These are phyloP conservation scores for Pecten maximus DNA, from an alignment of 2,888 invertebrate genomes.

Conservation along the genomic window DNA sequence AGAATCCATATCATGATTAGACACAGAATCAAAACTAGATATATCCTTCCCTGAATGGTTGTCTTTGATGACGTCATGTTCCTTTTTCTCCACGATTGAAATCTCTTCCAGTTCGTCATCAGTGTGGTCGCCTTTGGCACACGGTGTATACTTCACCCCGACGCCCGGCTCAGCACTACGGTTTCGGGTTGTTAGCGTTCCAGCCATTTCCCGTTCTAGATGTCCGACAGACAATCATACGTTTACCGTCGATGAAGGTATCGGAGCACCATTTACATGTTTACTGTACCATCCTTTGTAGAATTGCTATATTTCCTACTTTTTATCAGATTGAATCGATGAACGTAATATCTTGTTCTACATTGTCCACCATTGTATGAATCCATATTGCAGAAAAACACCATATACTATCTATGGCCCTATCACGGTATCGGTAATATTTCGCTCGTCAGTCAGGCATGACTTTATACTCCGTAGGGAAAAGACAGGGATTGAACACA, in stretches of 20 bases:
- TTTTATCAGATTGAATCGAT: conserved; percentile 14
- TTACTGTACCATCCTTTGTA: not conserved
- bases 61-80: conserved; percentile 54
- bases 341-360: not conserved
- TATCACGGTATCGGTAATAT: not conserved
- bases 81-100: conserved; percentile 85
- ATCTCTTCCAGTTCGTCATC: conserved; percentile 86
- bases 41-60: conserved; percentile 51
- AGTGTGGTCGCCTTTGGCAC: conserved; percentile 76
- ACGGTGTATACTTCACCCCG: conserved; percentile 81
- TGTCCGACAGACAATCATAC: not conserved
- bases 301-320: conserved; percentile 1
- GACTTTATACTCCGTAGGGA: not conserved
- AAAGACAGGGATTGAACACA: conserved; percentile 6
- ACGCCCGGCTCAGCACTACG: conserved; percentile 67
- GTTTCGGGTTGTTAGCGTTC: conserved; percentile 62
- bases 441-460: conserved; percentile 8
- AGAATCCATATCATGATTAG: conserved; percentile 30
- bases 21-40: conserved; percentile 36
- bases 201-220: conserved; percentile 66
- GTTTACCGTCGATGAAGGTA: not conserved
- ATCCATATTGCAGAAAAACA: conserved; percentile 26
- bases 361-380: not conserved
- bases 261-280: conserved; percentile 6
- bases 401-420: not conserved